Base-by-base conservation (phyloP, 2,888 invertebrate genomes). In the Drosophila borealis region DNA sequence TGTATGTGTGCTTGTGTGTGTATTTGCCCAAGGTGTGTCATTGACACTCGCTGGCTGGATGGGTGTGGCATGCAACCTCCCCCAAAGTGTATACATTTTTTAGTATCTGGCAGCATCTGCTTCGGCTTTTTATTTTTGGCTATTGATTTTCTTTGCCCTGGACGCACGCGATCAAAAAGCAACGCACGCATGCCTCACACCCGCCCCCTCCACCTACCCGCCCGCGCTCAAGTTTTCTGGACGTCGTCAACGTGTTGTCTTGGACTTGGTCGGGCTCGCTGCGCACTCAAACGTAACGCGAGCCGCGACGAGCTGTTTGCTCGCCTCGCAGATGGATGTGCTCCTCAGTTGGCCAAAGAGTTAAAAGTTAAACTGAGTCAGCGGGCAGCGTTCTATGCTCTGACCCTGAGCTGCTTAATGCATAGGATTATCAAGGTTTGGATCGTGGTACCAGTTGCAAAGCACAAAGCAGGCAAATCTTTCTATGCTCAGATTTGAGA, bases 11-110 rank as follows among this genome's bases (percentile, higher is more conserved):
- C 45, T 36, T 70, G 60, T 53, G 53, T 39, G 54, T 78, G 42
- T 62, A 61, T 65, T 67, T 74, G 70, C 21, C 36, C 33, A 80
- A 89, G 83, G 83, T 84, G 83, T 84, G 83, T 84, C 83, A 87
- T 67, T 83, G 84, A 80, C 82, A 79, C 75, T 69, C 66, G 13
- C 42, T 41, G 17, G 11, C 33, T 34, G 36, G 45, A 25, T 80
- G 82, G 87, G 78, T 81, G 75, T 69, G 75, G 62, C 75, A 50
- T 74, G 59, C 74, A 69, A 75, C 79, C 62, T 59, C 57, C 25
- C 39, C 19, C 29, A 8, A 21, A 29, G 29, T 29, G 29, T 6
- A 29, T 29, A 29, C 2, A 29, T 29, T 29, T 29, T 29, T 29
- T 29, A 29, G 29, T 29, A 29, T 29, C 29, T 10, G 74, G 36